Evolutionary conservation across 2,888 invertebrate genomes (phyloP).

Genomic region (Brenthis ino): DNA sequence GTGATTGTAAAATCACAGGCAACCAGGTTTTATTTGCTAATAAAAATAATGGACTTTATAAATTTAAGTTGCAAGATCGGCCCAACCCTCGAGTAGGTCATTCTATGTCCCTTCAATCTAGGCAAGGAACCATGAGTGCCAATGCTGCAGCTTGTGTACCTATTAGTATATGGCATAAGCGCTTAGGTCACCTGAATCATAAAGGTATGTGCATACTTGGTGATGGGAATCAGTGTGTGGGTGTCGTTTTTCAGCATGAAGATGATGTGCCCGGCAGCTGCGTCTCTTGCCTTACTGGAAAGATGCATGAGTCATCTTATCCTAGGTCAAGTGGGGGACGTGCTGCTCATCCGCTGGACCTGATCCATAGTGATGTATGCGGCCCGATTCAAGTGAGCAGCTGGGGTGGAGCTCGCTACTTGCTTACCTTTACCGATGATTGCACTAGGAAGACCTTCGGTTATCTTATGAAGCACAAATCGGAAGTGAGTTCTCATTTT

Average conservation of each 20-base stretch:
- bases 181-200: background rate
- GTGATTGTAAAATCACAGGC: background rate
- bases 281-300: background rate
- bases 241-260: conserved; percentile 1
- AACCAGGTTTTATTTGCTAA: background rate
- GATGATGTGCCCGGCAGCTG: conserved; percentile 1
- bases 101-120: conserved; percentile 1
- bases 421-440: conserved; percentile 6
- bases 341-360: conserved; percentile 1
- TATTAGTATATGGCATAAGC: too few relatives aligned
- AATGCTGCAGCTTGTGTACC: background rate
- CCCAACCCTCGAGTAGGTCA: conserved; percentile 1
- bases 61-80: conserved; percentile 1
- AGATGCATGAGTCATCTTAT: conserved; percentile 3
- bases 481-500: conserved; percentile 8
- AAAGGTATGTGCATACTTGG: conserved; percentile 1
- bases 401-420: conserved; percentile 11
- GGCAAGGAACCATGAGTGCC: conserved; percentile 1
- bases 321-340: background rate
- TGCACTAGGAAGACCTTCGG: conserved; percentile 14
- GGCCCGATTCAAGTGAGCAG: conserved; percentile 6
- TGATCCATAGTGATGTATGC: background rate
- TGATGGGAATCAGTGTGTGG: background rate
- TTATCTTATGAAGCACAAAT: conserved; percentile 11
- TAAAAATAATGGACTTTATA: conserved; percentile 1